Conservation (phyloP, 2,113 vertebrate genomes). For the Columba janthina region DNA sequence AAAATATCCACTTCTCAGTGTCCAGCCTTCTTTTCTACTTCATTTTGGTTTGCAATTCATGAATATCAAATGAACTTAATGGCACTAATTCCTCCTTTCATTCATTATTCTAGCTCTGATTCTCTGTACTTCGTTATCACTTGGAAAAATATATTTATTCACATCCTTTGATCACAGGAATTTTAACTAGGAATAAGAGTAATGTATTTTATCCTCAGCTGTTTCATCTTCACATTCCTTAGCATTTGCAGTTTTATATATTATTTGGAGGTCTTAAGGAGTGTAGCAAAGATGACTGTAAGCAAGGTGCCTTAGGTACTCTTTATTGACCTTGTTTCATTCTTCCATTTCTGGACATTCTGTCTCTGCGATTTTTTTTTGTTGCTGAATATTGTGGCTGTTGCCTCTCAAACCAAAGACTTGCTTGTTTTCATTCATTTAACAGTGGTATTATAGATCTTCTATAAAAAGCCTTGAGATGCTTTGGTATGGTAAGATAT, state of each 20-base stretch:
- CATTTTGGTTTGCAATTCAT: constrained; percentile 3
- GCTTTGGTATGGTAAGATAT: constrained; percentile 23
- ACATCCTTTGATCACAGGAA: not conserved
- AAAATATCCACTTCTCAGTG: not conserved
- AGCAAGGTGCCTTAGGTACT: constrained; percentile 80
- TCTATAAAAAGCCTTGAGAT: constrained; percentile 37
- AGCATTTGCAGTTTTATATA: constrained; percentile 34
- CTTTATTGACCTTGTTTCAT: constrained; percentile 75
- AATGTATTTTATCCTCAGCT: not conserved
- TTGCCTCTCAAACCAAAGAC: constrained; percentile 79
- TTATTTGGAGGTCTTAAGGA: constrained; percentile 68
- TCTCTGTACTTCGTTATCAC: not conserved
- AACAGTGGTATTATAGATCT: constrained; percentile 5
- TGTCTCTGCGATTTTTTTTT: constrained; percentile 56
- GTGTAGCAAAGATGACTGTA: constrained; percentile 72
- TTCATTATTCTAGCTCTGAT: not conserved
- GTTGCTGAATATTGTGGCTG: constrained; percentile 54
- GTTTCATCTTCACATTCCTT: constrained; percentile 61
- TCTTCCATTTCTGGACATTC: constrained; percentile 46
- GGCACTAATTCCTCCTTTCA: not conserved
- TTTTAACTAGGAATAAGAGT: constrained; percentile 20
- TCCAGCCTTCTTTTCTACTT: constrained; percentile 19
- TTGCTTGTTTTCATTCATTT: constrained; percentile 65
- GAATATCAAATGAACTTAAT: not conserved
- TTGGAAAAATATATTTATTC: constrained; percentile 4